Conservation (phyloP, 2,888 invertebrate genomes). For the Tipula helvola region DNA sequence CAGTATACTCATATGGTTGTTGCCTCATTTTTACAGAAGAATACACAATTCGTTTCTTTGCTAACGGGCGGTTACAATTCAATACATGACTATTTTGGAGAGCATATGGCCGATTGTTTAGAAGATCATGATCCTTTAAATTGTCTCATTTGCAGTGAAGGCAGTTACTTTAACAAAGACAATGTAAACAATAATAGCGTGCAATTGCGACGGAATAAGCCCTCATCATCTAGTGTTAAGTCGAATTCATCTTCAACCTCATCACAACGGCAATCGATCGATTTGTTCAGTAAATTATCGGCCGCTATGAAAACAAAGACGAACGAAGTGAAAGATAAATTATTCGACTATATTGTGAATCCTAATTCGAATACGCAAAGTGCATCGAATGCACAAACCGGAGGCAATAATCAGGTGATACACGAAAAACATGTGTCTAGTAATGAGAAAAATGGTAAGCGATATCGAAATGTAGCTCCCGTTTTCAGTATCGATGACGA, state of each 20-base stretch:
- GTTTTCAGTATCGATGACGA: conserved; percentile 94
- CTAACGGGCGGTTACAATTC: conserved; percentile 82
- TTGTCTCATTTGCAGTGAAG: conserved; percentile 66
- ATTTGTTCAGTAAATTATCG: conserved; percentile 71
- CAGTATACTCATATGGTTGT: conserved; percentile 97
- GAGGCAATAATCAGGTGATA: conserved; percentile 25
- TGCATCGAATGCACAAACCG: background rate
- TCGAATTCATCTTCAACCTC: conserved; percentile 19
- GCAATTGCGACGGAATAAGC: conserved; percentile 23
- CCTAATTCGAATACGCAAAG: conserved; percentile 40
- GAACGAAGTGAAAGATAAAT: conserved; percentile 80
- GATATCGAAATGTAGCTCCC: conserved; percentile 79
- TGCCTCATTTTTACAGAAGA: conserved; percentile 89
- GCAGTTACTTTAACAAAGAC: conserved; percentile 31
- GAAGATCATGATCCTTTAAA: conserved; percentile 70
- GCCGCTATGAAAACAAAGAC: conserved; percentile 83
- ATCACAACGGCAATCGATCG: conserved; percentile 38
- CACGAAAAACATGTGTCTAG: conserved; percentile 74
- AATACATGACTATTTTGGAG: conserved; percentile 71
- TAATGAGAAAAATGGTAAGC: conserved; percentile 69
- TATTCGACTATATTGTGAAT: conserved; percentile 89
- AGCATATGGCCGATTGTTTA: conserved; percentile 65
- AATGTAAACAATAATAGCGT: conserved; percentile 25
- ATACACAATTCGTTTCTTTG: conserved; percentile 84
- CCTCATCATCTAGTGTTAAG: conserved; percentile 26